Conservation (phyloP, 2,113 vertebrate species). For the Pitta sordida region DNA sequence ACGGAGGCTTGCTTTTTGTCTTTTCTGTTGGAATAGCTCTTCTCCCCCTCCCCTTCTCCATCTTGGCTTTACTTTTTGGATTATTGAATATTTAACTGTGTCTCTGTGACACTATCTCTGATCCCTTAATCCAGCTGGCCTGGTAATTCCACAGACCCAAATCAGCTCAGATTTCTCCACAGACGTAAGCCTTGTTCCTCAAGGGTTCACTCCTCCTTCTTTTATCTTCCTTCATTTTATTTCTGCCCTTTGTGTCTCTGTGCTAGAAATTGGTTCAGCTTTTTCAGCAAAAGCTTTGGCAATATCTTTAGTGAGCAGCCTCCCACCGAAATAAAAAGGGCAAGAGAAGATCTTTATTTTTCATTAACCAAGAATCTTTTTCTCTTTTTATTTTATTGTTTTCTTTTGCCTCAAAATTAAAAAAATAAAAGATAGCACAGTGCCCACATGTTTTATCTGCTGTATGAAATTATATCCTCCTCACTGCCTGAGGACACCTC, state of each 20-base stretch:
- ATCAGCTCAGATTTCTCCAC: conserved; percentile 65
- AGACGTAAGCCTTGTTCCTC: conserved; percentile 58
- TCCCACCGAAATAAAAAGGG: conserved; percentile 11
- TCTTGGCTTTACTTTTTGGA: conserved; percentile 40
- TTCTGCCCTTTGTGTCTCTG: conserved; percentile 45
- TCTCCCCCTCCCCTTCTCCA: background rate
- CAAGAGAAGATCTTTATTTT: conserved; percentile 13
- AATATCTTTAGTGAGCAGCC: conserved; percentile 13
- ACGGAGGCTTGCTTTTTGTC: background rate
- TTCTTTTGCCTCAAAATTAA: background rate
- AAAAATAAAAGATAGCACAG: background rate
- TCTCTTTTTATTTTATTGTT: background rate
- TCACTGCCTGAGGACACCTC: background rate
- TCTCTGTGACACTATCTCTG: conserved; percentile 63
- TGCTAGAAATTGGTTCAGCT: conserved; percentile 58
- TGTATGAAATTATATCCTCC: background rate
- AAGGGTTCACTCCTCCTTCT: conserved; percentile 39
- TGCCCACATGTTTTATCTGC: background rate
- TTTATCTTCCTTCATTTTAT: conserved; percentile 48
- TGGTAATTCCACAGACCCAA: conserved; percentile 64
- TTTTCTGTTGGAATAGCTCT: background rate
- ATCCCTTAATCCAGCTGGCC: conserved; percentile 68
- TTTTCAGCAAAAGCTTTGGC: conserved; percentile 7
- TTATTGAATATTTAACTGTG: conserved; percentile 65
- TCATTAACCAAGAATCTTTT: background rate